phyloP scores from a whole-genome alignment of 2,113 vertebrate genomes.

The Oreotrochilus melanogaster region DNA sequence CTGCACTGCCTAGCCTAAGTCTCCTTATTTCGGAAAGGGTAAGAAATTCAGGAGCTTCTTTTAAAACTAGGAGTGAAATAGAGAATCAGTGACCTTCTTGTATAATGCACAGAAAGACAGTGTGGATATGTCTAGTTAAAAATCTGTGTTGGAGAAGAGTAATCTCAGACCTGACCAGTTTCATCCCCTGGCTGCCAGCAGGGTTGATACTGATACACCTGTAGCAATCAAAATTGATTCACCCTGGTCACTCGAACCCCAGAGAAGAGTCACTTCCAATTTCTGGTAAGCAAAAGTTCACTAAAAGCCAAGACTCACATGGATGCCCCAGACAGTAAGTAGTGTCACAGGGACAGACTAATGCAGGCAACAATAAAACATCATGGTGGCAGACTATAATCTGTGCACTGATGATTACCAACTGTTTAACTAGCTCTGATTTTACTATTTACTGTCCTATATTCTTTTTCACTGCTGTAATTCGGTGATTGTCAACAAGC shows the following conservation, averaged over 20 bases:
- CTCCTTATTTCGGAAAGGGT: background rate
- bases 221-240: background rate
- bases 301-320: background rate
- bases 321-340: background rate
- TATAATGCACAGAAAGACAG: background rate
- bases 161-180: background rate
- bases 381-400: background rate
- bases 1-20: background rate
- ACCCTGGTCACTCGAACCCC: background rate
- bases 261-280: background rate
- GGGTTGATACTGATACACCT: background rate
- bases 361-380: background rate
- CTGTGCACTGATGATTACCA: background rate
- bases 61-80: background rate
- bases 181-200: background rate
- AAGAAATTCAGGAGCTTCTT: background rate
- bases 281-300: background rate
- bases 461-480: background rate
- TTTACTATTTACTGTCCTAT: background rate
- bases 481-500: background rate
- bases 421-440: background rate
- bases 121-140: background rate
- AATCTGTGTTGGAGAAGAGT: background rate
- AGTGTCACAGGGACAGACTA: background rate
- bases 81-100: background rate